phyloP scores from a whole-genome alignment of 37 sponge, comb jelly and placozoan species.

The Chondrilla cf. caribensis region DNA sequence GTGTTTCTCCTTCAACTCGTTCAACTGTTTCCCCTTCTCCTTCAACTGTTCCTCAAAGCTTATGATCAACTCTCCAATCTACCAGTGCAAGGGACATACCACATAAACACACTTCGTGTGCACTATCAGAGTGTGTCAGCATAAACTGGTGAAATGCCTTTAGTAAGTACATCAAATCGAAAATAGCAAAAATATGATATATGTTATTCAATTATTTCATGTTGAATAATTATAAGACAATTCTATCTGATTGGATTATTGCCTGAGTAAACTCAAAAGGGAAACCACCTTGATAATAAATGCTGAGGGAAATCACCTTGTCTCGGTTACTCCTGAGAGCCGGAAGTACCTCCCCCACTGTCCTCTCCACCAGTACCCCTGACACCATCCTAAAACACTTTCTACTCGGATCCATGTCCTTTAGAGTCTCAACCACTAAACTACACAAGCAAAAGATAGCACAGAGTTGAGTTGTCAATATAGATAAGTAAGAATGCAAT shows the following conservation, averaged over 20 bases:
- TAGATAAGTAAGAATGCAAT: too few relatives aligned
- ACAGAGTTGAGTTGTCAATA: too few relatives aligned
- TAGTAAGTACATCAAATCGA: too few relatives aligned
- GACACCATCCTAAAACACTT: conserved; percentile 91
- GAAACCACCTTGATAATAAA: too few relatives aligned
- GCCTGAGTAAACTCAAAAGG: too few relatives aligned
- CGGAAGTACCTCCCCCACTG: conserved; percentile 87
- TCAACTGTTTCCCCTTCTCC: conserved; percentile 80
- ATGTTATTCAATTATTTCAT: too few relatives aligned
- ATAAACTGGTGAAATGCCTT: too few relatives aligned
- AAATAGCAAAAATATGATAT: too few relatives aligned
- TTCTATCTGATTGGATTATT: too few relatives aligned
- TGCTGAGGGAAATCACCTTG: conserved; percentile 68
- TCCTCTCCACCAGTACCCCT: conserved; percentile 92
- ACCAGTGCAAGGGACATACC: not conserved
- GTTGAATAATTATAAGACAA: too few relatives aligned
- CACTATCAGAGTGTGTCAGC: too few relatives aligned
- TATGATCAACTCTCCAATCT: conserved; percentile 41
- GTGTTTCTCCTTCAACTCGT: conserved; percentile 75
- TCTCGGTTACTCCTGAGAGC: conserved; percentile 65
- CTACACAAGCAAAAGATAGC: conserved; percentile 37
- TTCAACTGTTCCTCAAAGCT: conserved; percentile 65
- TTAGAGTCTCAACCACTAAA: conserved; percentile 76
- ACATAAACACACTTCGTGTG: not conserved
- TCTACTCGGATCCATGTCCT: conserved; percentile 62